A percentile compares a stretch with the other conserved stretches of the same genome.
Conservation (phyloP, 1,140 invertebrate genomes). For the Aphelenchoides fujianensis region DNA sequence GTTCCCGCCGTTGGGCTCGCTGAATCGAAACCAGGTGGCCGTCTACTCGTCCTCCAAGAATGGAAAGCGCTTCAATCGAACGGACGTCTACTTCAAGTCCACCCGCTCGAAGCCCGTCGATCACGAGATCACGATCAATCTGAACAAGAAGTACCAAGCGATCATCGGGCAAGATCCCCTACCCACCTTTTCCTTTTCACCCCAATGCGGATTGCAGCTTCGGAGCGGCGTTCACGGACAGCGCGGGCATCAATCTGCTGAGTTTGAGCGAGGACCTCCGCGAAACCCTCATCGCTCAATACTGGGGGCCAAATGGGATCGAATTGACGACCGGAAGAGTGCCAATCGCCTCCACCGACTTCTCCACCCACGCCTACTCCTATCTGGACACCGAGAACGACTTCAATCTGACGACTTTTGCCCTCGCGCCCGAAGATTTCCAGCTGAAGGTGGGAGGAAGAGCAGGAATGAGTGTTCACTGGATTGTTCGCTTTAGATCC, state of each 20-base stretch:
- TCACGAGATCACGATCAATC: neutral
- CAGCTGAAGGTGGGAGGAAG: conserved; percentile 65
- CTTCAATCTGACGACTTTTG: conserved; percentile 70
- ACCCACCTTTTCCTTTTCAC: conserved; percentile 3
- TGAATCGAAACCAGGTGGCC: conserved; percentile 33
- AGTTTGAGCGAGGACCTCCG: conserved; percentile 16
- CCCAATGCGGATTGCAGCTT: conserved; percentile 54
- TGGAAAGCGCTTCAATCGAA: conserved; percentile 40
- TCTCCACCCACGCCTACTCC: conserved; percentile 72
- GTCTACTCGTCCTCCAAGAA: conserved; percentile 43
- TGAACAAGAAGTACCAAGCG: neutral
- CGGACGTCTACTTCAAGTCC: neutral
- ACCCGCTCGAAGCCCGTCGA: neutral
- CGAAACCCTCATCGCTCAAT: conserved; percentile 27
- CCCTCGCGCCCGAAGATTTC: conserved; percentile 70
- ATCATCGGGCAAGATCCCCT: too few species aligned
- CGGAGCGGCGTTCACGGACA: conserved; percentile 65
- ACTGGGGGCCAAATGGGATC: conserved; percentile 64
- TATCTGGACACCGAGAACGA: conserved; percentile 70
- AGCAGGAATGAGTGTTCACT: too few species aligned
- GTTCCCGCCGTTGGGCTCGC: conserved; percentile 31
- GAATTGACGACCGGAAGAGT: conserved; percentile 75
- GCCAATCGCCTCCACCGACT: conserved; percentile 80
- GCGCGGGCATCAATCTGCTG: conserved; percentile 63
- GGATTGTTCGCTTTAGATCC: conserved; percentile 65